Evolutionary conservation across 2,888 invertebrate species (phyloP).

Genomic region (Apamea monoglypha): DNA sequence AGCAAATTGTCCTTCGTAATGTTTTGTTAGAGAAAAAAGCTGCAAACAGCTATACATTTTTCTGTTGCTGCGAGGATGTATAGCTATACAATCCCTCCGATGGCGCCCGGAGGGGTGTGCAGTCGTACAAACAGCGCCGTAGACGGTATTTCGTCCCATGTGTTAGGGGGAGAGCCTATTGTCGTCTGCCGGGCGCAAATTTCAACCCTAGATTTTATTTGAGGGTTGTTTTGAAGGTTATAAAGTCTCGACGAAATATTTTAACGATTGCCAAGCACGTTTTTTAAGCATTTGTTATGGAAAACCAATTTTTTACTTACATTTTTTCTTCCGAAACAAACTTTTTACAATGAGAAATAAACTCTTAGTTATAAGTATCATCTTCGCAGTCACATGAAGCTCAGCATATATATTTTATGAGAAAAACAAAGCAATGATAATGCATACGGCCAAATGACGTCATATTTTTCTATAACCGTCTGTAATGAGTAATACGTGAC

Average conservation of each 20-base stretch:
- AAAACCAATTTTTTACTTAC: constrained; percentile 13
- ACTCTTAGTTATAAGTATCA: background rate
- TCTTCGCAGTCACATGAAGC: constrained; percentile 8
- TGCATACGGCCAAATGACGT: constrained; percentile 59
- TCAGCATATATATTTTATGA: constrained; percentile 6
- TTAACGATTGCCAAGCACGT: constrained; percentile 27
- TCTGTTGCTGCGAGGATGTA: constrained; percentile 3
- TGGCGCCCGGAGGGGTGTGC: constrained; percentile 54
- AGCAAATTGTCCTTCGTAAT: constrained; percentile 34
- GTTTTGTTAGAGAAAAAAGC: constrained; percentile 40
- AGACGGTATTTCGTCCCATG: constrained; percentile 58
- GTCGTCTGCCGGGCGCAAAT: constrained; percentile 56
- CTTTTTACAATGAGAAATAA: constrained; percentile 6
- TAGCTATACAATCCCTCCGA: constrained; percentile 15
- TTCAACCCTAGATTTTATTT: constrained; percentile 50
- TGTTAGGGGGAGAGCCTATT: constrained; percentile 54
- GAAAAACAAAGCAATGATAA: constrained; percentile 47
- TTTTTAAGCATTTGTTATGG: constrained; percentile 6
- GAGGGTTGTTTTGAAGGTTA: constrained; percentile 54
- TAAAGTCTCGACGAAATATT: constrained; percentile 44
- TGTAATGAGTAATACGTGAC: constrained; percentile 60
- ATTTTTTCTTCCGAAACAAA: constrained; percentile 1
- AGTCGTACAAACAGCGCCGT: constrained; percentile 53
- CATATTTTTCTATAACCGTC: constrained; percentile 59
- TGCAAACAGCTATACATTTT: background rate